These are phyloP conservation scores for Blomia tropicalis DNA, from an alignment of 2,888 invertebrate species.

Conservation along the genomic window DNA sequence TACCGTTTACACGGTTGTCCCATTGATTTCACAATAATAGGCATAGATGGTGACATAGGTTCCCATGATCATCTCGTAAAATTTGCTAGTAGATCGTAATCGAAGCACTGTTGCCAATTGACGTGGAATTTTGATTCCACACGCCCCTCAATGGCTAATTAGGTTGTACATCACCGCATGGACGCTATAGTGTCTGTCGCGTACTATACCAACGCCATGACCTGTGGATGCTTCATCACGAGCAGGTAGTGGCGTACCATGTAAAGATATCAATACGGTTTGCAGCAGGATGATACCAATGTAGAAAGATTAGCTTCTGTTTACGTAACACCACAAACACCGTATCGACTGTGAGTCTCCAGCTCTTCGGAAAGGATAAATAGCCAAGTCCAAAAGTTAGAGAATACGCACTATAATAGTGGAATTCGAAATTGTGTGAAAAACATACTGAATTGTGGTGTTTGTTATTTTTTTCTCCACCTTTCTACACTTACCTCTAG, in stretches of 20 bases:
- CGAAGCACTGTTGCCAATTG: slow-evolving; percentile 69
- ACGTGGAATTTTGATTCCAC: slow-evolving; percentile 60
- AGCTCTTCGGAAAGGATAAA: slow-evolving; percentile 91
- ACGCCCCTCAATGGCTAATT: slow-evolving; percentile 49
- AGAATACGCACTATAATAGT: slow-evolving; percentile 52
- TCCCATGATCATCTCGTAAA: slow-evolving; percentile 87
- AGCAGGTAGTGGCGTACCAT: slow-evolving; percentile 68
- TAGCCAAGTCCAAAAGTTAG: slow-evolving; percentile 94
- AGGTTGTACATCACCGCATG: slow-evolving; percentile 71
- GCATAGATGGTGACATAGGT: slow-evolving; percentile 76
- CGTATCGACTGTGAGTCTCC: slow-evolving; percentile 86
- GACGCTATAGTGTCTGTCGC: slow-evolving; percentile 84
- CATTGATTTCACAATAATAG: slow-evolving; percentile 43
- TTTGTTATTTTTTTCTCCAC: background rate
- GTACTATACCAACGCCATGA: slow-evolving; percentile 68
- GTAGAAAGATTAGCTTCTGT: slow-evolving; percentile 78
- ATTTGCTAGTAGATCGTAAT: slow-evolving; percentile 54
- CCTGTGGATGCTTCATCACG: slow-evolving; percentile 36
- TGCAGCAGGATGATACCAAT: slow-evolving; percentile 94
- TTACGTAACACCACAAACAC: slow-evolving; percentile 73
- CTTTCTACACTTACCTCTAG: slow-evolving; percentile 47
- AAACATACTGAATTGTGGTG: too few species aligned
- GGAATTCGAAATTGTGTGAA: background rate
- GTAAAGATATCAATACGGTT: slow-evolving; percentile 81
- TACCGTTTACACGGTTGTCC: too few species aligned